Base-by-base conservation (phyloP, 2,797 vertebrate species). In the Tadarida brasiliensis region DNA sequence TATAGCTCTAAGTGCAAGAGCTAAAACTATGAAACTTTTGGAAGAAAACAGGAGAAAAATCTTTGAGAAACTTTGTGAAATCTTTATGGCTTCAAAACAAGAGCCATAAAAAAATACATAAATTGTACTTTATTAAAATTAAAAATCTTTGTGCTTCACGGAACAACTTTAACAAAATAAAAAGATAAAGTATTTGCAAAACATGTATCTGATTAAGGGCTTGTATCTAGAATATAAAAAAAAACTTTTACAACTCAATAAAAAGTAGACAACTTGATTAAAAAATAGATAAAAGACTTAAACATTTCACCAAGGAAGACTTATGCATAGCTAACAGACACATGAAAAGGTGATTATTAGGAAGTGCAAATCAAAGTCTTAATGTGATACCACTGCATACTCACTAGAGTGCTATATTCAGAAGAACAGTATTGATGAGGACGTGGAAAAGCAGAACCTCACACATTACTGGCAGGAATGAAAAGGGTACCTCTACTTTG, bases 111-210 rank as follows among this genome's bases (percentile, higher is more conserved):
- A 84, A 88, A 61, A 39, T 24, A 82, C 63, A 87, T 68, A n/a
- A 51, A 74, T 54, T 74, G 15, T 0, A 47, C 44, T 54, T 94
- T 59, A 80, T 49, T 92, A 51, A 71, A 82, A 83, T 67, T 76
- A 44, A 93, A 95, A 80, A 90, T 2, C 2, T 80, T 82, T 82
- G 57, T 86, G 54, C 57, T 85, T 94, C 20, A 61, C 88, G 44
- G 95, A 90, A 90, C 9, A 65, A 90, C 47, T 19, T 71, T 49
- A 87, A 57, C 74, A 94, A 87, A 87, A 78, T 84, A 54, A 91
- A 94, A 78, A 33, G 73, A 81, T 91, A 68, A 87, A 94, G 92
- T 90, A 96, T 90, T 94, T 96, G 61, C 39, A 89, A 96, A 91
- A 91, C 4, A 15, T 33, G 5, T 83, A 77, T n/a, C 51, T 86